A percentile compares a stretch with the other conserved stretches of the same genome.
Evolutionary conservation across 2,888 invertebrate species (phyloP).

Genomic region (Hyppa rectilinea): DNA sequence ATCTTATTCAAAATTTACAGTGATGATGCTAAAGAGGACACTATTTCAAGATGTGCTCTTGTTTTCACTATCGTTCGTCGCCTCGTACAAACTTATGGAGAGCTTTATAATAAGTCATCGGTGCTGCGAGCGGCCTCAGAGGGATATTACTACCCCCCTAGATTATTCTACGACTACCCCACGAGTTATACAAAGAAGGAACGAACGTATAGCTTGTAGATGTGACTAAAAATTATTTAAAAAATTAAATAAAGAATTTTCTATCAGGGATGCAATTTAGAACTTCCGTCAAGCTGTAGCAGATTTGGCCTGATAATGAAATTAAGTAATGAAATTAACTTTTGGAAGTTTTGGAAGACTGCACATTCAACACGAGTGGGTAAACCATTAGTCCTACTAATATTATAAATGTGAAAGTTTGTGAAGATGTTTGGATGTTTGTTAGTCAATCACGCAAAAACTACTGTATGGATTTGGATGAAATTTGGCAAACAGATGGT

Average conservation of each 20-base stretch:
- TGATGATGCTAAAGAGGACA: neutral
- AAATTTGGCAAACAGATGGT: no score
- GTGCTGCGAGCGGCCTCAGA: no score
- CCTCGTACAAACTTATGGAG: slow-evolving; percentile 60
- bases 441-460: no score
- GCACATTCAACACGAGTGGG: neutral
- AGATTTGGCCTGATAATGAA: neutral
- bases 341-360: neutral
- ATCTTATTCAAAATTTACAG: slow-evolving; percentile 27
- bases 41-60: slow-evolving; percentile 4
- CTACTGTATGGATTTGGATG: no score
- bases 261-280: neutral
- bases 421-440: no score
- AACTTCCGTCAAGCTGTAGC: neutral
- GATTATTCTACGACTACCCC: neutral
- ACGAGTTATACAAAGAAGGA: neutral
- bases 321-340: no score
- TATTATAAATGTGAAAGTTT: no score
- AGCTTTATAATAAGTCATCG: slow-evolving; percentile 71
- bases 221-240: no score
- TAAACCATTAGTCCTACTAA: neutral
- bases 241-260: no score
- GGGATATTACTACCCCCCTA: neutral
- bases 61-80: slow-evolving; percentile 35
- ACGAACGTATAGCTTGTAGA: neutral